Evolutionary conservation across 2,113 vertebrate species (phyloP).

Genomic region (Corythaixoides concolor): DNA sequence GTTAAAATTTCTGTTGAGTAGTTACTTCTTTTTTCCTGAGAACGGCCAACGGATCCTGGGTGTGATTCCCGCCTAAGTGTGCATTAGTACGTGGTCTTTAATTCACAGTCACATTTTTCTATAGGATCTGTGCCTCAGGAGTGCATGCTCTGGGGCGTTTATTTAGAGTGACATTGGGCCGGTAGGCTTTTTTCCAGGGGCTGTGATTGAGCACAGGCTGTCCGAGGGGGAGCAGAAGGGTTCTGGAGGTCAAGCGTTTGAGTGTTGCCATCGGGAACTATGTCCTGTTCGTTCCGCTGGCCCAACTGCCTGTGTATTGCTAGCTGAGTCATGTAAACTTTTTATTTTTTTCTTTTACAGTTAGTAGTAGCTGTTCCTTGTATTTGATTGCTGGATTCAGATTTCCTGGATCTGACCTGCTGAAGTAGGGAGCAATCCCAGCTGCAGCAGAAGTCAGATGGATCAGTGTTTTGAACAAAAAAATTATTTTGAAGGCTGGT

Average conservation of each 20-base stretch:
- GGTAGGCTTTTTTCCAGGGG: neutral
- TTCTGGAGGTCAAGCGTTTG: neutral
- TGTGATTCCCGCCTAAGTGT: neutral
- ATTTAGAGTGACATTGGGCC: neutral
- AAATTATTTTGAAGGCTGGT: neutral
- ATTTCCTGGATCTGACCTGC: neutral
- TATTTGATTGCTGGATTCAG: neutral
- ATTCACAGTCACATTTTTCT: neutral
- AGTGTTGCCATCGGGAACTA: neutral
- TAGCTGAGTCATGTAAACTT: neutral
- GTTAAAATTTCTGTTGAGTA: neutral
- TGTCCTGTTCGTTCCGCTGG: neutral
- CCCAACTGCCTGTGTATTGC: too few relatives aligned
- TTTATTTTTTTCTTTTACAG: neutral
- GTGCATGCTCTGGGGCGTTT: fast-evolving
- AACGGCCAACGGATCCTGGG: neutral
- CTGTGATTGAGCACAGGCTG: neutral
- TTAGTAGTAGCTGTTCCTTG: neutral
- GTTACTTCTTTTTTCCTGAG: neutral
- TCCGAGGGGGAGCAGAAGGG: neutral
- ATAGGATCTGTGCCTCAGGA: neutral
- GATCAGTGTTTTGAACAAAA: neutral
- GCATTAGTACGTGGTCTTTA: neutral
- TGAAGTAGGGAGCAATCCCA: neutral
- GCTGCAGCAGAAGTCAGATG: neutral